Conservation (phyloP, 2,888 invertebrate species). For the Hypomecis atomaria region DNA sequence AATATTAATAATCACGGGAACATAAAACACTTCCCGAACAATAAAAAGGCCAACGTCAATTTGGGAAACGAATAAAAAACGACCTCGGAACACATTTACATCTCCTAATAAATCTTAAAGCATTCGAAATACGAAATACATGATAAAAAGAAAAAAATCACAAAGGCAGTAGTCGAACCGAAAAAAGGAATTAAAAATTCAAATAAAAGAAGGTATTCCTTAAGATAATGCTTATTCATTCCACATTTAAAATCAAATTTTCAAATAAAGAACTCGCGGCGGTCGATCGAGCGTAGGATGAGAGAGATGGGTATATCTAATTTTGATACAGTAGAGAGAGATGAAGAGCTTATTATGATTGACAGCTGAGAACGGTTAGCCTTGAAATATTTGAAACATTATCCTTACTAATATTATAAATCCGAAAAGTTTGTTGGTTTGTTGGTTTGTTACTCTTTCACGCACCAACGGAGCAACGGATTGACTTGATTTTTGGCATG, state of each 20-base stretch:
- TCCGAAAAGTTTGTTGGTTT: too few relatives aligned
- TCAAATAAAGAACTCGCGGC: slow-evolving; percentile 81
- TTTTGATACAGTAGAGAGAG: slow-evolving; percentile 69
- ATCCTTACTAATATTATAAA: too few relatives aligned
- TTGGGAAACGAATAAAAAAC: slow-evolving; percentile 56
- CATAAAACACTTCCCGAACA: slow-evolving; percentile 54
- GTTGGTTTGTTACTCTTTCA: too few relatives aligned
- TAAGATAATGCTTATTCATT: slow-evolving; percentile 85
- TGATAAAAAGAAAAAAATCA: slow-evolving; percentile 68
- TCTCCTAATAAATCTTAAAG: slow-evolving; percentile 74
- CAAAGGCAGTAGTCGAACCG: slow-evolving; percentile 72
- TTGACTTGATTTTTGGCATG: too few relatives aligned
- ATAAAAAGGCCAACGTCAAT: slow-evolving; percentile 55
- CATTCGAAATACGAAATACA: slow-evolving; percentile 67
- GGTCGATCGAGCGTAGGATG: slow-evolving; percentile 73
- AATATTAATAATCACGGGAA: slow-evolving; percentile 53
- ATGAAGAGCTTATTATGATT: slow-evolving; percentile 83
- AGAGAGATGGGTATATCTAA: slow-evolving; percentile 61
- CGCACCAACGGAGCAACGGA: too few relatives aligned
- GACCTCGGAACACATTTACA: slow-evolving; percentile 67
- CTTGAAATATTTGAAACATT: slow-evolving; percentile 85
- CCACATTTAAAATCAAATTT: slow-evolving; percentile 85
- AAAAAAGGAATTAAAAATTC: slow-evolving; percentile 82
- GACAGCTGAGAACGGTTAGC: slow-evolving; percentile 85
- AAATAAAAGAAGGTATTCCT: slow-evolving; percentile 82